Conservation (phyloP, 2,888 invertebrate species). For the Odontocolon sp. region DNA sequence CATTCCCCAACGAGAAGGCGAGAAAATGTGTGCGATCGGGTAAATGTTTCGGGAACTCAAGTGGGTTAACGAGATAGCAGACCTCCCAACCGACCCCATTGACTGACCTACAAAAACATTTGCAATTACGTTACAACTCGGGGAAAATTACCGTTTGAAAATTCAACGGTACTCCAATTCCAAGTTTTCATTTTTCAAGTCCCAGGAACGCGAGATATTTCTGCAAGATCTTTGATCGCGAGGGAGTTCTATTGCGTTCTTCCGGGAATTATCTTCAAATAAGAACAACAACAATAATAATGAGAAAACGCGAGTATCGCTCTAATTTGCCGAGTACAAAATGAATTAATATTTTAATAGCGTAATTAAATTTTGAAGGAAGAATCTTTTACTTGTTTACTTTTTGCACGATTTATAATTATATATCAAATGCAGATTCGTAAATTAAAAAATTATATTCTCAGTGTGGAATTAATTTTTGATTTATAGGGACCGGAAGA, state of each 20-base stretch:
- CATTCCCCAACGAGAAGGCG: background rate
- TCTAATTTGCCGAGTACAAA: too few species aligned
- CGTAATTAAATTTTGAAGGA: too few species aligned
- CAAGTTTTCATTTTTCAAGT: background rate
- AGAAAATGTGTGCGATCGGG: background rate
- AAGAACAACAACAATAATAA: too few species aligned
- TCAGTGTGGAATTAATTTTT: background rate
- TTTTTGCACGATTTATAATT: too few species aligned
- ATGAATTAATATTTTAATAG: too few species aligned
- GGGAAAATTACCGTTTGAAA: constrained; percentile 9
- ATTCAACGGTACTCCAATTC: background rate
- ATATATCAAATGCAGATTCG: too few species aligned
- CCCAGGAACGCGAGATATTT: background rate
- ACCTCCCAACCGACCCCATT: background rate
- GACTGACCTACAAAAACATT: constrained; percentile 36
- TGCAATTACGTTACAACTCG: constrained; percentile 20
- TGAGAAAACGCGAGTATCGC: too few species aligned
- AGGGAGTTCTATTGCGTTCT: background rate
- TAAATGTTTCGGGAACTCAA: constrained; percentile 17
- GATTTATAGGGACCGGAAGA: constrained; percentile 88
- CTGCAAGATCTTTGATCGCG: background rate
- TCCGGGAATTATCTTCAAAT: background rate
- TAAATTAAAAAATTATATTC: background rate
- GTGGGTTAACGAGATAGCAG: constrained; percentile 26
- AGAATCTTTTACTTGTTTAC: too few species aligned